Evolutionary conservation across 2,888 invertebrate species (phyloP), one percentile per base, ranked within the genome.

Genomic region (Anaspis maculata): DNA sequence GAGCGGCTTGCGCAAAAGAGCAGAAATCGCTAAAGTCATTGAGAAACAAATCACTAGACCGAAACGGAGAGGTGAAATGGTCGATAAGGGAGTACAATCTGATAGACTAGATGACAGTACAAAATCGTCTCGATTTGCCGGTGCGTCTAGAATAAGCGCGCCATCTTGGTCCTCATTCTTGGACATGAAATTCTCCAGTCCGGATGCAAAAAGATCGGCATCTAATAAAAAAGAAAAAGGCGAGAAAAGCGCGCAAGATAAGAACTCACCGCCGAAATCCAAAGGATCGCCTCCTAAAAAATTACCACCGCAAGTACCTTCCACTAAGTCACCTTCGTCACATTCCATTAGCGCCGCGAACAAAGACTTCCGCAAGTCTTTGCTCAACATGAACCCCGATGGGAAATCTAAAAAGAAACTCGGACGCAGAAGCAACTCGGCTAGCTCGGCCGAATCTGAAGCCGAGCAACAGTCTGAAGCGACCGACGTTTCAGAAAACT

Each of bases 311-410:
- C 68, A 69, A 32, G 70, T 71, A 11, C 69, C 69, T 37, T 61
- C 59, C 27, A 68, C 67, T 36, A 49, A 49, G 13, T 42, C 56
- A 12, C 44, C n/a, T n/a, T n/a, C n/a, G 13, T 57, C 24, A 19
- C 71, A 71, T 51, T 53, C 60, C 34, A 5, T 56, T 21, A 67
- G 62, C 40, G 65, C 67, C 46, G 70, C 76, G 13, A 83, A 83
- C 57, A 83, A 83, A 62, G 82, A 82, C 56, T 81, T 80, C 47
- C 68, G 83, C 19, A 83, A 84, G 57, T 83, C 83, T 0, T 76
- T 77, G 1, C 57, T 83, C 9, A 84, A 83, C 60, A 79, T 82
- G 66, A 73, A 69, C 25, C 66, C 69, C 3, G 66, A 66, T 15
- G 57, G 57, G 12, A 58, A 53, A 40, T 33, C 42, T 9, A 55